These are phyloP conservation scores for Zoanthus gigantus DNA, from an alignment of 92 coral and sea anemone genomes.

Conservation along the genomic window DNA sequence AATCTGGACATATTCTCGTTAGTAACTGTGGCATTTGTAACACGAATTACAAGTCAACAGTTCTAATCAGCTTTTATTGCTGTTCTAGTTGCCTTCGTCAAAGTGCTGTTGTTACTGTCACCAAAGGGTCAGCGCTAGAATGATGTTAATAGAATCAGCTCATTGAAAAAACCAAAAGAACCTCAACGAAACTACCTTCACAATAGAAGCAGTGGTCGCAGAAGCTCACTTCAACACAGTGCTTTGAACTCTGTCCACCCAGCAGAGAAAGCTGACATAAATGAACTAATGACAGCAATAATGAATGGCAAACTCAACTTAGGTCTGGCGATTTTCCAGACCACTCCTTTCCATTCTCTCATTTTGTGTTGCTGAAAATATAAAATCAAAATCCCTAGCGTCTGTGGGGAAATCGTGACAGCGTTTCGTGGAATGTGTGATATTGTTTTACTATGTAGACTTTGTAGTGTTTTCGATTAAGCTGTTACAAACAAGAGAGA, in stretches of 20 bases:
- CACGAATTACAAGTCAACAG: neutral
- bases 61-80: neutral
- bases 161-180: neutral
- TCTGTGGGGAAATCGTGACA: neutral
- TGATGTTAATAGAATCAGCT: neutral
- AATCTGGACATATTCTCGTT: neutral
- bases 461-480: neutral
- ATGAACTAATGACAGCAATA: neutral
- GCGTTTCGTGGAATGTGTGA: neutral
- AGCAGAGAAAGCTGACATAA: constrained; percentile 11
- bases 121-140: neutral
- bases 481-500: neutral
- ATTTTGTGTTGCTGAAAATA: neutral
- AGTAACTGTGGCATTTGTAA: neutral
- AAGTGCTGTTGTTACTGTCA: neutral
- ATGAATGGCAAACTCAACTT: constrained; percentile 34
- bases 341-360: constrained; percentile 34
- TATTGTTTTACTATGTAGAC: neutral
- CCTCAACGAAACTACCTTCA: neutral
- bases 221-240: neutral
- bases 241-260: neutral
- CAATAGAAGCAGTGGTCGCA: neutral
- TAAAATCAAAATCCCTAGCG: neutral
- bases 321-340: constrained; percentile 36
- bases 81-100: neutral